Conservation (phyloP, 2,797 vertebrate species). For the Salmo trutta region DNA sequence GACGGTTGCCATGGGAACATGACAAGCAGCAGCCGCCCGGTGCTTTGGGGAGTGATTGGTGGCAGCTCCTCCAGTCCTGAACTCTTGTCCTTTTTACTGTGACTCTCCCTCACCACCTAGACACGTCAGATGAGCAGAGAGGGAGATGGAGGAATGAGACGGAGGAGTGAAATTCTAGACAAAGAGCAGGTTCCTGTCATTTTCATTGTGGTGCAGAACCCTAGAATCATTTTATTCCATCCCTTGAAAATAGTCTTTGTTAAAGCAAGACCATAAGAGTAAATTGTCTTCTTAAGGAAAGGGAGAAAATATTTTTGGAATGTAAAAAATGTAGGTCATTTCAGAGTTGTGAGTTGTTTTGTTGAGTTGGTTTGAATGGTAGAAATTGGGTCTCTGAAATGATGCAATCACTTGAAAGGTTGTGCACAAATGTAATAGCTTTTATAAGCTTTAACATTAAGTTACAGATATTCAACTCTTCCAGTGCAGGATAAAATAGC, state of each 20-base stretch:
- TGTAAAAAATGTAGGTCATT: background rate
- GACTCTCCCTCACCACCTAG: conserved; percentile 31
- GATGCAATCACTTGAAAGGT: background rate
- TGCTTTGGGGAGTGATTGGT: conserved; percentile 56
- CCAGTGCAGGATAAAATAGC: background rate
- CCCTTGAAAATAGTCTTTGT: background rate
- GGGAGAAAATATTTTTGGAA: background rate
- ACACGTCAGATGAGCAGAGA: conserved; percentile 20
- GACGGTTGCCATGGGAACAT: conserved; percentile 77
- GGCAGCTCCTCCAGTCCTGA: conserved; percentile 29
- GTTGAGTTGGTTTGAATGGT: background rate
- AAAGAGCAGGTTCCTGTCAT: background rate
- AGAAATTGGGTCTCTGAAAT: background rate
- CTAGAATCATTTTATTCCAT: background rate
- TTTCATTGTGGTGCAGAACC: background rate
- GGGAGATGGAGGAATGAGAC: background rate
- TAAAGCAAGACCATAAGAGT: background rate
- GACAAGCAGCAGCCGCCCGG: conserved; percentile 62
- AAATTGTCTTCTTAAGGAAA: background rate
- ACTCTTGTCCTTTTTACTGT: conserved; percentile 39
- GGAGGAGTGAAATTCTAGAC: background rate
- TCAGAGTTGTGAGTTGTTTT: background rate
- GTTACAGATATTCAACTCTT: background rate
- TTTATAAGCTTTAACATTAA: background rate
- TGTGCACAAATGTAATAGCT: background rate